Evolutionary conservation across 2,797 vertebrate genomes (phyloP), one percentile per base, ranked within the genome.

Genomic region (Eulemur mongoz): DNA sequence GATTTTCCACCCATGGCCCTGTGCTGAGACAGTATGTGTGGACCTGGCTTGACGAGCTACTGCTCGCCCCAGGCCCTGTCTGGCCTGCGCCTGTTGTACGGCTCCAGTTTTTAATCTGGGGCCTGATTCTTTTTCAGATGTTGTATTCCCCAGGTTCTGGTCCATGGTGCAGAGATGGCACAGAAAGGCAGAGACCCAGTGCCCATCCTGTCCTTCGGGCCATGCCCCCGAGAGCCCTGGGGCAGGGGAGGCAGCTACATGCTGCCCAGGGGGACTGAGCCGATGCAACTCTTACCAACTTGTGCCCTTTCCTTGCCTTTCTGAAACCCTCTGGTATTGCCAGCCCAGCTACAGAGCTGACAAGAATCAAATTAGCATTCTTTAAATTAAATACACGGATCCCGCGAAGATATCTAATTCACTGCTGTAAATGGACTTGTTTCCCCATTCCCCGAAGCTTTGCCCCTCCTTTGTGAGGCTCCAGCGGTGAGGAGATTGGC

Each of bases 311-410:
- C 90, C 48, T 85, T 90, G 40, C 45, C 69, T 80, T 86, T 96
- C 59, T 7, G 67, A 96, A 92, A 63, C 27, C 9, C 2, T 52
- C 0, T 82, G 18, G 0, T 93, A 59, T 96, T 9, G 38, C 86
- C 40, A 92, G 76, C 80, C 75, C 88, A 92, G 59, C 79, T 88
- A 70, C 73, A 80, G 92, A 97, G 70, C 23, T 79, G 86, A 57
- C 69, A 94, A 80, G 89, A 97, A 94, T 97, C 73, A 95, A 97
- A 97, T 98, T 54, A 97, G 78, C 20, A 80, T 97, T 97, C 90
- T 94, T 97, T 84, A n/a, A n/a, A n/a, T n/a, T n/a, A n/a, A n/a
- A n/a, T 91, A 95, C 95, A 61, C 0, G 43, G 20, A 93, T 97
- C 87, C 75, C 93, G 90, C 4, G 40, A 92, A 95, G 94, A 96